Evolutionary conservation across 2,888 invertebrate species (phyloP), one percentile per base, ranked within the genome.

Genomic region (Disparrhopalites patrizii): DNA sequence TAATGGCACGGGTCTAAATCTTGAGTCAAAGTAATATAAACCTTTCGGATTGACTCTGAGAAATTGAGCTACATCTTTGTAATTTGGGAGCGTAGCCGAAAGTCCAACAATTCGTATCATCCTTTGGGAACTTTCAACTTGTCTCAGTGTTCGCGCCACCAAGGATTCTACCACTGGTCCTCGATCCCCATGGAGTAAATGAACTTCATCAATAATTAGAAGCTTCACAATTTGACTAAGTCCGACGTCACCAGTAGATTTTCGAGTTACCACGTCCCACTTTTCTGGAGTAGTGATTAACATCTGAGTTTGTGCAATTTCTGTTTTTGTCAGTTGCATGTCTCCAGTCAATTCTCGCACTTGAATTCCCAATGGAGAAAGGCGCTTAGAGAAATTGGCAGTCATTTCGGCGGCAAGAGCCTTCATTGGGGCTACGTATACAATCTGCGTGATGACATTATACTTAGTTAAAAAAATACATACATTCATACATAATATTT

Each of bases 341-440:
- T 99, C 99, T 18, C 99, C 99, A 0, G 99, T 99, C 72, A 97
- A 81, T 79, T 99, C 99, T 61, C 88, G 84, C 0, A 99, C 98
- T 0, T 81, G 78, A 28, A 99, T 87, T 5, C 95, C 94, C 1
- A 90, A 81, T 0, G 87, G 84, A 40, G 84, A 83, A 0, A 99
- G 82, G 58, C 92, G 85, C 75, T 87, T 88, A 3, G 89, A 87
- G 80, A 99, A 99, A 79, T 91, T 98, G 0, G 87, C 85, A 0
- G 97, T 94, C 96, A 99, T 99, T 83, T 99, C 99, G 0, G 97
- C 89, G 0, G 99, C 99, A 43, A 99, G 80, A 0, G 99, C 99
- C 82, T 99, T 99, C 99, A 99, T 99, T 1, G 99, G 99, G 0
- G 98, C 98, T 74, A 99, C 91, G 80, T 99, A 99, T 57, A 99